A percentile compares a stretch with the other conserved stretches of the same genome.
Conservation (phyloP, 2,113 vertebrate genomes). For the Ranitomeya imitator region DNA sequence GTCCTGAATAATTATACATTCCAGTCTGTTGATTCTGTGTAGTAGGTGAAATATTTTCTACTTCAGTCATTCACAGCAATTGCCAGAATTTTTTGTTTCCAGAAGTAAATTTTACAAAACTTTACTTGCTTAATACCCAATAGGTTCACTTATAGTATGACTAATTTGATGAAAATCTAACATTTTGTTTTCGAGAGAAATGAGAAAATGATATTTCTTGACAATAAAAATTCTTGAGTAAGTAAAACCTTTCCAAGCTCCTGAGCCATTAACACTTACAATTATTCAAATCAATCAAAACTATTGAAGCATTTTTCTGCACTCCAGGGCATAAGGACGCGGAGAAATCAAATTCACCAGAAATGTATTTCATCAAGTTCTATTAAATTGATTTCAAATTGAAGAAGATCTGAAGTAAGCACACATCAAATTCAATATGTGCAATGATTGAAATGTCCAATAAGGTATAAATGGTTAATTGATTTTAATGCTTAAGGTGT, state of each 20-base stretch:
- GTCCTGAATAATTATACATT: background rate
- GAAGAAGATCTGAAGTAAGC: conserved; percentile 59
- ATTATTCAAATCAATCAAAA: conserved; percentile 59
- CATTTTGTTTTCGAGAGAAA: conserved; percentile 9
- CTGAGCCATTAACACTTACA: conserved; percentile 53
- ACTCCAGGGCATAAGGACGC: conserved; percentile 57
- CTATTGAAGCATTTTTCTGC: conserved; percentile 53
- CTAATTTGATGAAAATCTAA: conserved; percentile 21
- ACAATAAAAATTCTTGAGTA: conserved; percentile 27
- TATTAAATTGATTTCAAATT: conserved; percentile 38
- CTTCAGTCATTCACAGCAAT: background rate
- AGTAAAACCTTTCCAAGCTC: conserved; percentile 53
- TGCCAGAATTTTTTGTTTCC: background rate
- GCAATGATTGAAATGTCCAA: conserved; percentile 45
- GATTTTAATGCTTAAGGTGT: conserved; percentile 56
- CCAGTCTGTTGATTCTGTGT: background rate
- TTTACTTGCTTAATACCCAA: background rate
- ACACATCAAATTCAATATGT: conserved; percentile 59
- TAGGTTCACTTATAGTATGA: conserved; percentile 12
- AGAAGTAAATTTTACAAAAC: background rate
- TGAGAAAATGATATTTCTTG: conserved; percentile 26
- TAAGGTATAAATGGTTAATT: conserved; percentile 60
- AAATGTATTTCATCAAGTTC: conserved; percentile 59
- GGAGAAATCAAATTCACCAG: conserved; percentile 61
- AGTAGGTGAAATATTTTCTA: background rate